Percentiles rank a stretch among this genome's conserved stretches.
phyloP scores from a whole-genome alignment of 2,888 invertebrate genomes.

The Troglohyphantes excavatus region DNA sequence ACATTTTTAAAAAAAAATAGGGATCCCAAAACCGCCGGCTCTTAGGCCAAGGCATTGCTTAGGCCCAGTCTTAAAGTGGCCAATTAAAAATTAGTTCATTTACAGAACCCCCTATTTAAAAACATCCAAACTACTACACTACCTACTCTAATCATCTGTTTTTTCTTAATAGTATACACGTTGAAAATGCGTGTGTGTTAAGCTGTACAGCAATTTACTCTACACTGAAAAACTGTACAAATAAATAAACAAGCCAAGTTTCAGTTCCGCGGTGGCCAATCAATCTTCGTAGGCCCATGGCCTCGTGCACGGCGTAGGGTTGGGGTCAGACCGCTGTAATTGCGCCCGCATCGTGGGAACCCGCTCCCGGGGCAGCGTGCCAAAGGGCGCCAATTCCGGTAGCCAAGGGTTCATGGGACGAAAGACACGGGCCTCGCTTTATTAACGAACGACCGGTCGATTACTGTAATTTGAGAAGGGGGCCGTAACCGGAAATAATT shows the following conservation, averaged over 20 bases:
- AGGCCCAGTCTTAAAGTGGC: no score
- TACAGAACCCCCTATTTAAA: no score
- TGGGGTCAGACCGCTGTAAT: constrained; percentile 54
- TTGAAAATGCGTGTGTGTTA: not conserved
- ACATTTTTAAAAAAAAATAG: no score
- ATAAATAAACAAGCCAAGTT: not conserved
- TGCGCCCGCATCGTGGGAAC: constrained; percentile 21
- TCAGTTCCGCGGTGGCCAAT: constrained; percentile 11
- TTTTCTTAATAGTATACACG: no score
- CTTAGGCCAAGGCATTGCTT: no score
- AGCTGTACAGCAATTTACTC: not conserved
- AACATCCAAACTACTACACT: no score
- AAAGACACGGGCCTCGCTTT: constrained; percentile 57
- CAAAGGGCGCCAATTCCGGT: constrained; percentile 60
- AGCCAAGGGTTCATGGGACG: constrained; percentile 48
- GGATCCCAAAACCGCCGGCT: no score
- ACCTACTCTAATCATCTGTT: no score
- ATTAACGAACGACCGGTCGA: constrained; percentile 51
- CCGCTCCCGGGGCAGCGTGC: not conserved
- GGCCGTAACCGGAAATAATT: constrained; percentile 75
- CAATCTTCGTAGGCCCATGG: not conserved
- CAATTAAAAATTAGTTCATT: no score
- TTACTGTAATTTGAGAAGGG: constrained; percentile 59
- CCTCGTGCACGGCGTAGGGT: constrained; percentile 54
- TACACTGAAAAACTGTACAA: not conserved